Percentiles rank a stretch among this genome's conserved stretches.
phyloP scores from a whole-genome alignment of 2,888 invertebrate genomes.

The Teinopalpus imperialis region DNA sequence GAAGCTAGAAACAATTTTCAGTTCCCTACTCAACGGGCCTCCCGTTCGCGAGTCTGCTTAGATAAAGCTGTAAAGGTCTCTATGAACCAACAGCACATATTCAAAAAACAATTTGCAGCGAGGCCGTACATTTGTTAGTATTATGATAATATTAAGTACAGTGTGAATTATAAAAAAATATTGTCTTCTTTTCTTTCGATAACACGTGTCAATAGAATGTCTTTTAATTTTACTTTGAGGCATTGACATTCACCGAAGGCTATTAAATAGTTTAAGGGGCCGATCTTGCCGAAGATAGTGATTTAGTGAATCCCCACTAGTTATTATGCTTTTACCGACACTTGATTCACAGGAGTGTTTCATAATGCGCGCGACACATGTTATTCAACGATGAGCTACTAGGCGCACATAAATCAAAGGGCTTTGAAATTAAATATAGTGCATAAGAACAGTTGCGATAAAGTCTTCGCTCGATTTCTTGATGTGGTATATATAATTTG shows the following conservation, averaged over 20 bases:
- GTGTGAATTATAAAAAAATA: too few relatives aligned
- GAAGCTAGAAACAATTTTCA: too few relatives aligned
- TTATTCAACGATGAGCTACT: slow-evolving; percentile 25
- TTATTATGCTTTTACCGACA: slow-evolving; percentile 32
- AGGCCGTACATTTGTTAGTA: too few relatives aligned
- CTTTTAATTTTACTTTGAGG: slow-evolving; percentile 4
- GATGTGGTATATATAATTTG: too few relatives aligned
- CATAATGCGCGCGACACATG: slow-evolving; percentile 28
- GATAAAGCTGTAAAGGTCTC: too few relatives aligned
- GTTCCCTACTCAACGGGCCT: too few relatives aligned
- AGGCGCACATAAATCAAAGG: slow-evolving; percentile 25
- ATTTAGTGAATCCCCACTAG: slow-evolving; percentile 30
- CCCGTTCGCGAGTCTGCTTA: too few relatives aligned
- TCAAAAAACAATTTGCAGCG: too few relatives aligned
- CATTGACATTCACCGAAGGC: slow-evolving; percentile 43
- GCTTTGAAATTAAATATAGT: slow-evolving; percentile 31
- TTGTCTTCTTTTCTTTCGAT: too few relatives aligned
- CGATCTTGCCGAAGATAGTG: slow-evolving; percentile 35
- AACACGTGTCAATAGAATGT: slow-evolving; percentile 2
- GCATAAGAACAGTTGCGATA: not conserved
- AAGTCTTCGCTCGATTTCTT: too few relatives aligned
- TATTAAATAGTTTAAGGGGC: slow-evolving; percentile 41
- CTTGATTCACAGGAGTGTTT: slow-evolving; percentile 29
- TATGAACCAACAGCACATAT: too few relatives aligned
- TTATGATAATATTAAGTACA: too few relatives aligned